A percentile compares a stretch with the other conserved stretches of the same genome.
These are phyloP conservation scores for Dermatemys mawii DNA, from an alignment of 2,113 vertebrate genomes.

Conservation along the genomic window DNA sequence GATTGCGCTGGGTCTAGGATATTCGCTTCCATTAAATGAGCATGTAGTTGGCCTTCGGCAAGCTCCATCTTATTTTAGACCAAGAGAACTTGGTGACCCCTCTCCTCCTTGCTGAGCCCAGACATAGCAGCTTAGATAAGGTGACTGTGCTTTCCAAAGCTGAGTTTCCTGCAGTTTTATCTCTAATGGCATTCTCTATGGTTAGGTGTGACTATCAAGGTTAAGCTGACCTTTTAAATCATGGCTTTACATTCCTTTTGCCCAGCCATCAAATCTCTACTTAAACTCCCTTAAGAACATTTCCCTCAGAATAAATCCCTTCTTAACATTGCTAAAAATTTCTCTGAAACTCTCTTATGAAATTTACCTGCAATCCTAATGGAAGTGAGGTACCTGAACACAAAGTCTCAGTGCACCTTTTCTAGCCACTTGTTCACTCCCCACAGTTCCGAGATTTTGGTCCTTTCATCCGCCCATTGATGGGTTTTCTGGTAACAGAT, in stretches of 20 bases:
- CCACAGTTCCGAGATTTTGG: background rate
- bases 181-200: background rate
- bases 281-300: background rate
- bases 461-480: background rate
- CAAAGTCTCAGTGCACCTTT: background rate
- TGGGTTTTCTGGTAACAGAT: background rate
- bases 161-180: background rate
- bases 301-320: background rate
- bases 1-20: background rate
- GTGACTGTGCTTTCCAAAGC: background rate
- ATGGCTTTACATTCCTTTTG: background rate
- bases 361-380: background rate
- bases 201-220: background rate
- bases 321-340: background rate
- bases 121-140: background rate
- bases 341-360: background rate
- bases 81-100: background rate
- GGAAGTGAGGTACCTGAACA: background rate
- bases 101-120: background rate
- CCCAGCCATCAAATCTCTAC: background rate
- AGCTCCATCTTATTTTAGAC: background rate
- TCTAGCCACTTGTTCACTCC: background rate
- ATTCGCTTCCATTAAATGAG: background rate
- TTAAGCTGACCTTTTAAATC: background rate
- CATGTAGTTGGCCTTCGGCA: background rate